Conservation (phyloP, 2,888 invertebrate genomes). For the Calameuta filiformis region DNA sequence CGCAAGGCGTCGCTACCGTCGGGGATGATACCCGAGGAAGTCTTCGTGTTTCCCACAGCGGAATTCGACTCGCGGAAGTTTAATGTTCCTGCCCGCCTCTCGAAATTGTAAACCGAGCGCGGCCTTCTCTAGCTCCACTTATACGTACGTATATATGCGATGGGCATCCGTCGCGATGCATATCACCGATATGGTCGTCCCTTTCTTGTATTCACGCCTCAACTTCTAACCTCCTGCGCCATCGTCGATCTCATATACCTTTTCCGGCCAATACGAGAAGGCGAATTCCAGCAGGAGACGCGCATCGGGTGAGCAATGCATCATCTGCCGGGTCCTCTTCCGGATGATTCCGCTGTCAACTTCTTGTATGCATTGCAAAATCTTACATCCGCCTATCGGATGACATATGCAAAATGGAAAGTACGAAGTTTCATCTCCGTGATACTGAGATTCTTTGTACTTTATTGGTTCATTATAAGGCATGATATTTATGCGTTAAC, state of each 20-base stretch:
- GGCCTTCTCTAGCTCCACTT: not conserved
- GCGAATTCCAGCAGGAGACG: not conserved
- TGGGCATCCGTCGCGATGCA: not conserved
- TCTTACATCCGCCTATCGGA: not conserved
- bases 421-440: not conserved
- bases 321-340: not conserved
- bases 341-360: not conserved
- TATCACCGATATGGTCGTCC: not conserved
- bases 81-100: constrained; percentile 31
- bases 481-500: not conserved
- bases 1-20: not conserved
- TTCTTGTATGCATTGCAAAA: not conserved
- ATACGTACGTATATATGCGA: not conserved
- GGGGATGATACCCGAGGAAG: not conserved
- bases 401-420: not conserved
- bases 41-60: constrained; percentile 20
- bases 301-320: not conserved
- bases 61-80: constrained; percentile 45
- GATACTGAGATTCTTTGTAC: not conserved
- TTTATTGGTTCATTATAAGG: not conserved
- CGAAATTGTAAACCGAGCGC: constrained; percentile 25
- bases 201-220: not conserved
- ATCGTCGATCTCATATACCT: not conserved
- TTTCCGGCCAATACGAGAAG: not conserved
- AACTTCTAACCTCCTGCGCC: not conserved